Base-by-base conservation (phyloP, 2,797 vertebrate genomes). In the Margarornis squamiger region DNA sequence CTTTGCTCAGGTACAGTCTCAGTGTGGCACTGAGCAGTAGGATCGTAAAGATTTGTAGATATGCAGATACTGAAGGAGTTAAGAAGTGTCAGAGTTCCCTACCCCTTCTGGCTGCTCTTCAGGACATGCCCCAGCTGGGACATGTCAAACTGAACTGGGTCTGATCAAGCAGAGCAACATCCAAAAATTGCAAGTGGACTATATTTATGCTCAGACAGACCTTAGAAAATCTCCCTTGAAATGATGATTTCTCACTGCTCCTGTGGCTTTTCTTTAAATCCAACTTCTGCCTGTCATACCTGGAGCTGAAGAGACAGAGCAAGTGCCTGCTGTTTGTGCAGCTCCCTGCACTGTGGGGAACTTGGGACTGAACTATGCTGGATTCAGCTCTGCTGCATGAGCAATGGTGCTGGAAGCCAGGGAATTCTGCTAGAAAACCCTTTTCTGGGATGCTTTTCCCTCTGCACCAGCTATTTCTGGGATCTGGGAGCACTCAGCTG, bases 171-270 rank as follows among this genome's bases (percentile, higher is more conserved):
- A 9, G 7, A 51, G 70, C 71, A 63, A 29, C 0, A 4, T 27
- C 45, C n/a, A 12, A 24, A 17, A 41, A 27, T 13, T 38, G 65
- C 0, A 2, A 87, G 67, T 15, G 58, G 22, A 62, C 71, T 71
- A n/a, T 16, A 3, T 29, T 75, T 9, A 4, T 8, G 52, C 29
- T 85, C 26, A 2, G 57, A 46, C 71, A 45, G 52, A 76, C 49
- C 62, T 84, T 32, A 32, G 73, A 85, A 91, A 82, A 82, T 45
- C 59, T 65, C 32, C 45, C 61, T 39, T 72, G 66, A 81, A 91
- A 86, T 26, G 17, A 45, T 39, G 77, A 93, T 90, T 93, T 94
- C 80, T 88, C 76, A 14, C 73, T 39, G 49, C 62, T 93, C 43
- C 52, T 52, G 6, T 16, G 0, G 72, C 72, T 96, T 84, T 68